Conservation (phyloP, 1,140 invertebrate species). For the Drosophila dunni region DNA sequence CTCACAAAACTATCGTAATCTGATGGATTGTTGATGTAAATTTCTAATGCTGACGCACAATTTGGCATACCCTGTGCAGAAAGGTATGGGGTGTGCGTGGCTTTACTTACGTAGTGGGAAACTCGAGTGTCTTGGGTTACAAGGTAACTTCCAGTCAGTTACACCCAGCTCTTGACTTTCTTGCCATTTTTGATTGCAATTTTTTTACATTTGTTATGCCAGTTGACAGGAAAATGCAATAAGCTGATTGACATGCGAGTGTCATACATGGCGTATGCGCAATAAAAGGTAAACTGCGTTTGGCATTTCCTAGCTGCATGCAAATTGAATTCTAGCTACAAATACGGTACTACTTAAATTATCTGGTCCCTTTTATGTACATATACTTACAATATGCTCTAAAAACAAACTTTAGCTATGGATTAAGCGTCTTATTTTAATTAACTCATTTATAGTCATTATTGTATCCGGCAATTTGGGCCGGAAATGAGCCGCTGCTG, state of each 20-base stretch:
- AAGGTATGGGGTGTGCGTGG: not conserved
- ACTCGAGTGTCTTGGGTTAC: not conserved
- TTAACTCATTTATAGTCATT: slow-evolving; percentile 77
- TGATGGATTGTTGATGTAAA: slow-evolving; percentile 58
- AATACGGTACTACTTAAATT: not conserved
- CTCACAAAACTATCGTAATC: slow-evolving; percentile 28
- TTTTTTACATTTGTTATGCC: slow-evolving; percentile 22
- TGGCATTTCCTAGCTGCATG: slow-evolving; percentile 63
- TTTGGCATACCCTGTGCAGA: not conserved
- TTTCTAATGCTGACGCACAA: slow-evolving; percentile 52
- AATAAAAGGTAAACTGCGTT: slow-evolving; percentile 68
- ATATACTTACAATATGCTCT: not conserved
- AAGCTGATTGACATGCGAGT: slow-evolving; percentile 65
- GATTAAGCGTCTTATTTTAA: slow-evolving; percentile 55
- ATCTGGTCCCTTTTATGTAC: not conserved
- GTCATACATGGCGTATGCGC: slow-evolving; percentile 76
- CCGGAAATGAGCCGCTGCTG: slow-evolving; percentile 61
- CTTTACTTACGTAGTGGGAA: not conserved
- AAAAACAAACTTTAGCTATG: slow-evolving; percentile 9
- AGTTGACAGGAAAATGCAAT: slow-evolving; percentile 52
- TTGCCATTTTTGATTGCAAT: slow-evolving; percentile 37
- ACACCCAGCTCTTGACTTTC: not conserved
- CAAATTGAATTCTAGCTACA: slow-evolving; percentile 39
- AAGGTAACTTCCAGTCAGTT: not conserved
- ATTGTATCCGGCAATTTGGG: slow-evolving; percentile 70